Evolutionary conservation across 37 sponge, comb jelly and placozoan genomes (phyloP).

Genomic region (Chondrosia reniformis): DNA sequence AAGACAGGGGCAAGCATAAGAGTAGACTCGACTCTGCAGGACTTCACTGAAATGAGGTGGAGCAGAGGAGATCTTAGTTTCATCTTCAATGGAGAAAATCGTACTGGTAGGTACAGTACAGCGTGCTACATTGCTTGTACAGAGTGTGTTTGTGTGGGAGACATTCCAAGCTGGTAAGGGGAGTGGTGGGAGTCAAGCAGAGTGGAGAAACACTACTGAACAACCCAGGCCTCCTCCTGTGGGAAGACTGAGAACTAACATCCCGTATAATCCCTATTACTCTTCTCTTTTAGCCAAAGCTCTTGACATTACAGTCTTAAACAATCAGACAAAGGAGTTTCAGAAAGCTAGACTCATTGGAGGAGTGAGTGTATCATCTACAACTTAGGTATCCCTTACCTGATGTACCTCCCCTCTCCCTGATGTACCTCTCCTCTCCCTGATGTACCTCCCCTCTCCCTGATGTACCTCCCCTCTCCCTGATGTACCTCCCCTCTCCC

Average conservation of each 20-base stretch:
- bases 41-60: constrained; percentile 91
- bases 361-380: constrained; percentile 58
- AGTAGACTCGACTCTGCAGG: constrained; percentile 77
- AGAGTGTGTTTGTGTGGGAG: too few relatives aligned
- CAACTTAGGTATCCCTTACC: too few relatives aligned
- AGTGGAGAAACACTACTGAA: too few relatives aligned
- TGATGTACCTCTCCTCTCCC: background rate
- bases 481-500: background rate
- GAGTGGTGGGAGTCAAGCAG: too few relatives aligned
- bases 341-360: constrained; percentile 47
- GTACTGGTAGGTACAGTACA: too few relatives aligned
- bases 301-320: constrained; percentile 65
- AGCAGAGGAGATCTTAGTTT: constrained; percentile 80
- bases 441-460: background rate
- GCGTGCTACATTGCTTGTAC: too few relatives aligned
- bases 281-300: constrained; percentile 9
- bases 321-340: constrained; percentile 67
- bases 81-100: constrained; percentile 84
- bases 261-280: too few relatives aligned
- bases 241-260: too few relatives aligned
- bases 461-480: background rate
- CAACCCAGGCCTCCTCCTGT: too few relatives aligned
- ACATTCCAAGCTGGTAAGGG: too few relatives aligned
- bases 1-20: constrained; percentile 70
- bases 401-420: background rate